Evolutionary conservation across 2,888 invertebrate species (phyloP).

Genomic region (Protodeltote pygarga): DNA sequence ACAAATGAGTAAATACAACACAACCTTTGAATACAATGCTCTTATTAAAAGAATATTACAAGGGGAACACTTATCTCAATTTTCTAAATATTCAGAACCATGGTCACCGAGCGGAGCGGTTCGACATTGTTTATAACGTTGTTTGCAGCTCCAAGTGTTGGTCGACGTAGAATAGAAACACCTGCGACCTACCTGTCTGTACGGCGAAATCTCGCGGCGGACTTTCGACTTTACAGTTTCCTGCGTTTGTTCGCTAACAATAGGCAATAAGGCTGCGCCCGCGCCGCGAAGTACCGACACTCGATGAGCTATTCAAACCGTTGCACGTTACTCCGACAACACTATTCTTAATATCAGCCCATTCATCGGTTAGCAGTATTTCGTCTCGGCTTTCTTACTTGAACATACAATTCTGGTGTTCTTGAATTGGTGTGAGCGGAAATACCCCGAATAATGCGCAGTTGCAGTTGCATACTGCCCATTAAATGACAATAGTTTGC

Average conservation of each 20-base stretch:
- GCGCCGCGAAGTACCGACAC: slow-evolving; percentile 66
- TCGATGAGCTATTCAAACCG: slow-evolving; percentile 75
- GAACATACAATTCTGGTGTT: slow-evolving; percentile 32
- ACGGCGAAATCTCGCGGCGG: slow-evolving; percentile 78
- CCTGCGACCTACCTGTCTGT: slow-evolving; percentile 83
- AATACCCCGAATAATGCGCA: slow-evolving; percentile 39
- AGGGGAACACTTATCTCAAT: background rate
- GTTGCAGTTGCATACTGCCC: too few relatives aligned
- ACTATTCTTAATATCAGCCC: slow-evolving; percentile 66
- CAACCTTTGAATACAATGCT: too few relatives aligned
- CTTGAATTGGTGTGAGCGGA: slow-evolving; percentile 37
- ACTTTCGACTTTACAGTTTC: slow-evolving; percentile 85
- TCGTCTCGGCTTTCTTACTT: slow-evolving; percentile 21
- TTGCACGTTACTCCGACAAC: slow-evolving; percentile 59
- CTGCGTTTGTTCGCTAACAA: slow-evolving; percentile 84
- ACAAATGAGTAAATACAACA: too few relatives aligned
- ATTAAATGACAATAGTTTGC: too few relatives aligned
- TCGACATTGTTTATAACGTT: slow-evolving; percentile 69
- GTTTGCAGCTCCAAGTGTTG: slow-evolving; percentile 63
- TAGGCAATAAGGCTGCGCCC: slow-evolving; percentile 75
- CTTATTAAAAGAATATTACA: too few relatives aligned
- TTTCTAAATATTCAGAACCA: background rate
- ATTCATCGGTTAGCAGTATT: slow-evolving; percentile 57
- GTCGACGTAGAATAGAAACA: slow-evolving; percentile 65
- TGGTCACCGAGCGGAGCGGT: slow-evolving; percentile 17